Percentiles rank a stretch among this genome's conserved stretches.
Conservation (phyloP, 2,888 invertebrate species). For the Pseudoips prasinana region DNA sequence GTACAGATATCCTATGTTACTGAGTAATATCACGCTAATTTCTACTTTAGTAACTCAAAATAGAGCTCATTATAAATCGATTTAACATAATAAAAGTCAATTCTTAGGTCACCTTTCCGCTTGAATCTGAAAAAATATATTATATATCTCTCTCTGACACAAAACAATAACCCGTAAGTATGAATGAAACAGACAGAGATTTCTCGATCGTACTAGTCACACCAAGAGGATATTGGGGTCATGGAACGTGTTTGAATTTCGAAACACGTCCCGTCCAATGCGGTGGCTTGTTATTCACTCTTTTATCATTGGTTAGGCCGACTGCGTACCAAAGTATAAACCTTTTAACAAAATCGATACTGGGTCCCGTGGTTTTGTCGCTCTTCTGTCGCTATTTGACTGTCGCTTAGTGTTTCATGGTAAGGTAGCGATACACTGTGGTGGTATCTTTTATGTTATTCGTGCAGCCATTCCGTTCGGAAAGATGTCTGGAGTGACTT, state of each 20-base stretch:
- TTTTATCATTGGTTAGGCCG: slow-evolving; percentile 64
- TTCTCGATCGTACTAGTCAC: slow-evolving; percentile 41
- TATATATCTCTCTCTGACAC: slow-evolving; percentile 48
- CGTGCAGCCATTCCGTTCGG: slow-evolving; percentile 71
- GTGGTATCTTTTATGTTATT: slow-evolving; percentile 66
- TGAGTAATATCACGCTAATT: slow-evolving; percentile 18
- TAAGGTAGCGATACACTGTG: slow-evolving; percentile 50
- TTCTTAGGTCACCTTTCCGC: slow-evolving; percentile 45
- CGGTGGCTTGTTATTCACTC: slow-evolving; percentile 60
- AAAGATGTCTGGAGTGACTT: slow-evolving; percentile 69
- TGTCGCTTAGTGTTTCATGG: slow-evolving; percentile 46
- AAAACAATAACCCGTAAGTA: slow-evolving; percentile 32
- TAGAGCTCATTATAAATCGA: slow-evolving; percentile 40
- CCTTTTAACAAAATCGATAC: slow-evolving; percentile 60
- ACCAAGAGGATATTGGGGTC: slow-evolving; percentile 67
- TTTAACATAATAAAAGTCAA: slow-evolving; percentile 45
- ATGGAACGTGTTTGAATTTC: slow-evolving; percentile 80
- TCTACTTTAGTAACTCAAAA: slow-evolving; percentile 5
- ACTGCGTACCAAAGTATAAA: slow-evolving; percentile 51
- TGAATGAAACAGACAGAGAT: slow-evolving; percentile 52
- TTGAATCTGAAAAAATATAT: slow-evolving; percentile 43
- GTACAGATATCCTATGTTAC: slow-evolving; percentile 5
- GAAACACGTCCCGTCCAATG: slow-evolving; percentile 76
- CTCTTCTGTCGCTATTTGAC: slow-evolving; percentile 35
- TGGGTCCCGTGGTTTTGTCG: slow-evolving; percentile 25